Evolutionary conservation across 2,797 vertebrate species (phyloP).

Genomic region (Hafferia zeledoni): DNA sequence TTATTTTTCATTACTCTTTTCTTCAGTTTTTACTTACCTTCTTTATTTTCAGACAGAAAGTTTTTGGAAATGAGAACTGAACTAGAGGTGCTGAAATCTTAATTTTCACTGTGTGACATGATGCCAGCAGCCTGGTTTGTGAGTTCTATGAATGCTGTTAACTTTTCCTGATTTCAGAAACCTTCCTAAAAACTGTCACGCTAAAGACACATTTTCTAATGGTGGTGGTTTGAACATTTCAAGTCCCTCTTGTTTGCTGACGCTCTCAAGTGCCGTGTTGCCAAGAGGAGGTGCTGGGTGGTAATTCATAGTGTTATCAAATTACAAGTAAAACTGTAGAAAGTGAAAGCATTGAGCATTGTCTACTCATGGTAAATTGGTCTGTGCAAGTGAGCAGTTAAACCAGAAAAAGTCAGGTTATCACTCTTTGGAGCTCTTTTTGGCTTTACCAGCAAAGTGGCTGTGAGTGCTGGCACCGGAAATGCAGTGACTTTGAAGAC

Average conservation of each 20-base stretch:
- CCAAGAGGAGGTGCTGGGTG: background rate
- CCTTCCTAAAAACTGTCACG: background rate
- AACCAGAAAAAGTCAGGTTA: background rate
- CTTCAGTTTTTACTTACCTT: background rate
- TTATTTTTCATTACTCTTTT: background rate
- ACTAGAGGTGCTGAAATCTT: background rate
- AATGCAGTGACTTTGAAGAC: background rate
- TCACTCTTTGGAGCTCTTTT: background rate
- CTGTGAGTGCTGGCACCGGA: background rate
- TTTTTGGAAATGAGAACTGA: background rate
- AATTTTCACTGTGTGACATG: background rate
- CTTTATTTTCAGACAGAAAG: background rate
- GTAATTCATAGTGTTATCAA: background rate
- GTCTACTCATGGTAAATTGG: background rate
- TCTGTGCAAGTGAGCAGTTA: background rate
- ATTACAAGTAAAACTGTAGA: background rate
- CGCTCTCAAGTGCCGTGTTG: accelerated
- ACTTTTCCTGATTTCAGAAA: background rate
- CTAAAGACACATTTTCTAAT: background rate
- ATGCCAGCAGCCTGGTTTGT: background rate
- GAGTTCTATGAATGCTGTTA: background rate
- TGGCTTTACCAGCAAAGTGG: background rate
- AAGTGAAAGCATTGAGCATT: background rate
- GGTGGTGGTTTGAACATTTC: background rate
- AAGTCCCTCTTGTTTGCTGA: background rate